Base-by-base conservation (phyloP, 2,797 vertebrate species). In the Dryobates pubescens region DNA sequence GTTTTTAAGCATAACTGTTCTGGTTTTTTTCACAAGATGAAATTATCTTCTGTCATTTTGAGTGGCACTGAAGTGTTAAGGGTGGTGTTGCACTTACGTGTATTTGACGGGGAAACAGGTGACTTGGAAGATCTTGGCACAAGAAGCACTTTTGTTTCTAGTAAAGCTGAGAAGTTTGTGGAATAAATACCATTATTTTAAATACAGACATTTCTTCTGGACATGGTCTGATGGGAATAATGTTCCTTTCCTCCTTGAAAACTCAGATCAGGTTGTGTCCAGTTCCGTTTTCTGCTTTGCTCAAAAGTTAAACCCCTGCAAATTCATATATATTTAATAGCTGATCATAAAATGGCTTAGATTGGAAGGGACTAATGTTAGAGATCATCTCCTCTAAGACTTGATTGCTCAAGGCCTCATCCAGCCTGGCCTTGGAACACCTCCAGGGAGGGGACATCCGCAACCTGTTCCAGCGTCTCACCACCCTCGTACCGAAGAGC, bases 161-260 rank as follows among this genome's bases (percentile, higher is more conserved):
- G 65, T 43, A 51, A 88, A 95, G 69, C 86, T 65, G 36, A 41
- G 26, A 59, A 72, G 59, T 80, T 90, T 70, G 18, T 62, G 70
- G 86, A 32, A 26, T 77, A 89, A 96, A 82, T 22, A 65, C 4
- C 38, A 0, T 1, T 13, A 47, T 82, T 94, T 88, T 67, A 80
- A 67, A 87, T 34, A 73, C 70, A 67, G 38, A 72, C 27, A 10
- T 41, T 14, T 51, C 20, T 53, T 62, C 4, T 1, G 2, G 36
- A 24, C 38, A 1, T 36, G 29, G 49, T 20, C 54, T 61, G 57
- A 53, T 54, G 53, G 49, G 53, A 63, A 17, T 23, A 20, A 20
- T 20, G 36, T 63, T 57, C 58, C 54, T 84, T 83, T 89, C 92
- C 71, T 86, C 85, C 87, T 95, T 89, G 61, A 65, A 78, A 61